These are phyloP conservation scores for Drosophila auraria DNA, from an alignment of 1,140 invertebrate species.

Conservation along the genomic window DNA sequence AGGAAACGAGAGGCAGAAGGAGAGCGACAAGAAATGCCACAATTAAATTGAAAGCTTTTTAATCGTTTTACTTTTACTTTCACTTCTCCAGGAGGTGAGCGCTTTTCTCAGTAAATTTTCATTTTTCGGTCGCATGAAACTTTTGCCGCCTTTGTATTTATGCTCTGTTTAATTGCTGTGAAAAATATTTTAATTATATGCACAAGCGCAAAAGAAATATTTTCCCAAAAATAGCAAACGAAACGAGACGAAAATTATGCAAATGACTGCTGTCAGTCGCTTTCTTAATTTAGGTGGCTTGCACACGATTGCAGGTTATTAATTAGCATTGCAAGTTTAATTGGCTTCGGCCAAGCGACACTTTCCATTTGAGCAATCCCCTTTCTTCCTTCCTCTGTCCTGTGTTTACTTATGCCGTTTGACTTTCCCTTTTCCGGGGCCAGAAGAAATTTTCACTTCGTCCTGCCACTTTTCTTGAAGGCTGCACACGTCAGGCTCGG, in stretches of 20 bases:
- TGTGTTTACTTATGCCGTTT: constrained; percentile 79
- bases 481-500: constrained; percentile 65
- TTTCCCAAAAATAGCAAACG: constrained; percentile 34
- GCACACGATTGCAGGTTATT: constrained; percentile 67
- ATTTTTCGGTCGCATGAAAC: constrained; percentile 20
- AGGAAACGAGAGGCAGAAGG: neutral
- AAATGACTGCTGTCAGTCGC: constrained; percentile 31
- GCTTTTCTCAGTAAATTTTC: constrained; percentile 24
- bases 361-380: constrained; percentile 45
- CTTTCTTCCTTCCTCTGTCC: neutral
- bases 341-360: constrained; percentile 52
- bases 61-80: constrained; percentile 50
- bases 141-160: constrained; percentile 35
- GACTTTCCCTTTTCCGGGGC: constrained; percentile 68
- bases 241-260: constrained; percentile 36
- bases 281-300: constrained; percentile 28
- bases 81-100: constrained; percentile 26
- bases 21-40: constrained; percentile 39
- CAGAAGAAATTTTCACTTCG: constrained; percentile 62
- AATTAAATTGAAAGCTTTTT: constrained; percentile 56
- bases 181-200: constrained; percentile 56
- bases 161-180: constrained; percentile 61
- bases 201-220: constrained; percentile 24
- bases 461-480: constrained; percentile 72
- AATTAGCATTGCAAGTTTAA: constrained; percentile 74